Base-by-base conservation (phyloP, 2,797 vertebrate species). In the Calcarius lapponicus region DNA sequence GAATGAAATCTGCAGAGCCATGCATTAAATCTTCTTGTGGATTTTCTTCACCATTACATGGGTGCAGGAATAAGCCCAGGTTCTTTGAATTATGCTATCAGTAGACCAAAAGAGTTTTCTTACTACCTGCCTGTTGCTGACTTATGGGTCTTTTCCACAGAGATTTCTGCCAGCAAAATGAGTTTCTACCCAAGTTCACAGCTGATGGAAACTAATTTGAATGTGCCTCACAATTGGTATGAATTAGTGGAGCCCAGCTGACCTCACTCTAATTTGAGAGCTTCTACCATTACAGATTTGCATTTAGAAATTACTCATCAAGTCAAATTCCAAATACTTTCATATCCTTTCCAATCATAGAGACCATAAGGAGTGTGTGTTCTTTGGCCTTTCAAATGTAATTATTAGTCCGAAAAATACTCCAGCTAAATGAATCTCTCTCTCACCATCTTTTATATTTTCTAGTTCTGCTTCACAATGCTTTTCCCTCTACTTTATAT, bases 251-350 rank as follows among this genome's bases (percentile, higher is more conserved):
- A 91, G 26, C 57, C 38, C 75, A 60, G 69, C 42, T 90, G 91
- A 91, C 91, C 85, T 83, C 50, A 38, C 9, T 50, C 28, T 80
- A 67, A 92, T 86, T 61, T 80, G 80, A 93, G 45, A 67, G 38
- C 38, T 79, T 76, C 74, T 85, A 71, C 22, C 65, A 86, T 42
- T 57, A 28, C 38, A 74, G 38, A 93, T 94, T 88, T 93, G 57
- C 90, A 81, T 91, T 94, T 69, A 80, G 54, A 90, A 95, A 84
- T 90, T 80, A 80, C 72, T 91, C 81, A 75, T 84, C 67, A 80
- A 94, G 57, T 69, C 48, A 61, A 53, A 86, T 80, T 78, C 80
- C 42, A 84, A 81, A 92, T 56, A 79, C 66, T 86, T 88, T 61
- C 50, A 36, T 79, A 94, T 72, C 47, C 62, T 91, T 48, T 88